Conservation (phyloP, 2,113 vertebrate genomes). For the Mixornis gularis region DNA sequence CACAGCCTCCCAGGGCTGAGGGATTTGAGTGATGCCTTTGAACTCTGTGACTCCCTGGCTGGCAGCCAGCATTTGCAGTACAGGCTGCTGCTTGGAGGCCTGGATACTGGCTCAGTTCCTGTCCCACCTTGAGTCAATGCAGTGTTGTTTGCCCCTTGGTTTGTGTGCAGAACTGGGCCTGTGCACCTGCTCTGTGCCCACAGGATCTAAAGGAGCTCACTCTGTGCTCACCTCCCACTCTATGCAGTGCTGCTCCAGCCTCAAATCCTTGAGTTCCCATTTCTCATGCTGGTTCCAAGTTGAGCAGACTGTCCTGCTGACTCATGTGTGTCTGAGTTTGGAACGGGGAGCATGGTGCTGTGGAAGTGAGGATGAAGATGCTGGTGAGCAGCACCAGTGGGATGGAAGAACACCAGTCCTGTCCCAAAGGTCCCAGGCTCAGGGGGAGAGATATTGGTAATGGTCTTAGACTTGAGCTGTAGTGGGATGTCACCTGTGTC, state of each 20-base stretch:
- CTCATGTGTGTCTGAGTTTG: neutral
- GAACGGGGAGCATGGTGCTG: neutral
- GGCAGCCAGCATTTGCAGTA: rapidly evolving
- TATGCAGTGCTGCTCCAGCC: neutral
- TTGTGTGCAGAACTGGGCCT: neutral
- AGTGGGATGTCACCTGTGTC: too few species aligned
- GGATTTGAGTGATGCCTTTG: neutral
- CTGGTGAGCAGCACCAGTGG: neutral
- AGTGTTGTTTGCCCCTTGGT: rapidly evolving
- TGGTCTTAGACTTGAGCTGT: neutral
- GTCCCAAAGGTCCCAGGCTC: neutral
- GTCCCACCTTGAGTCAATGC: neutral
- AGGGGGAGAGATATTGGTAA: neutral
- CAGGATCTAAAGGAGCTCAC: neutral
- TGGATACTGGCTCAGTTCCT: neutral
- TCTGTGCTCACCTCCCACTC: neutral
- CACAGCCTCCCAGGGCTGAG: rapidly evolving
- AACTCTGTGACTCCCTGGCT: neutral
- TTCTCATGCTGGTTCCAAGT: neutral
- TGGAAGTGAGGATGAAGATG: neutral
- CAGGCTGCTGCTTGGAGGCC: neutral
- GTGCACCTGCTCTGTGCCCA: neutral
- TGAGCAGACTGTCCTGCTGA: neutral
- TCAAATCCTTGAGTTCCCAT: neutral
- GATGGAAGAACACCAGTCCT: neutral